A percentile compares a stretch with the other conserved stretches of the same genome.
Conservation (phyloP, 2,888 invertebrate genomes). For the Dusona sp. region DNA sequence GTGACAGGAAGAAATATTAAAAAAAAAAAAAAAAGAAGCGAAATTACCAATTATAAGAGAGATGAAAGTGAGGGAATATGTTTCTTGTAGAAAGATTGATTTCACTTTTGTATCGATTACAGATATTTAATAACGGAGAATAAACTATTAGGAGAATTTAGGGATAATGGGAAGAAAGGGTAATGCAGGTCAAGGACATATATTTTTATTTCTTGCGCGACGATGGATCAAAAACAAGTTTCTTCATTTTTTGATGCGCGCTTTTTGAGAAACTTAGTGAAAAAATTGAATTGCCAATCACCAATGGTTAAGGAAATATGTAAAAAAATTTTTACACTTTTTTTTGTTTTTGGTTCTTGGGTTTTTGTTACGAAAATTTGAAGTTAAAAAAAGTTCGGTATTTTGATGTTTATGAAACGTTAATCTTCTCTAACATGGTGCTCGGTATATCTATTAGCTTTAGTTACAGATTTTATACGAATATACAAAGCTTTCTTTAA, state of each 20-base stretch:
- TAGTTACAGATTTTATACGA: too few species aligned
- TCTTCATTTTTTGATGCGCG: background rate
- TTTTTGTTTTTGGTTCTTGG: too few species aligned
- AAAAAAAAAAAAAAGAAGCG: background rate
- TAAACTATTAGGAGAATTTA: conserved; percentile 1
- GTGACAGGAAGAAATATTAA: conserved; percentile 40
- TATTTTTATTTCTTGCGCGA: background rate
- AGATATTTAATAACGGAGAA: conserved; percentile 43
- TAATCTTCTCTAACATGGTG: too few species aligned
- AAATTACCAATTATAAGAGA: conserved; percentile 28
- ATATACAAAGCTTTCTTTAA: too few species aligned
- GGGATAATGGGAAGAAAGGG: background rate
- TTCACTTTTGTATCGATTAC: conserved; percentile 60
- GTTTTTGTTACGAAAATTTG: too few species aligned
- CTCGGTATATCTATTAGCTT: too few species aligned
- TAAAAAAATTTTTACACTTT: too few species aligned
- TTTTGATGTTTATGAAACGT: too few species aligned
- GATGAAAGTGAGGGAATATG: conserved; percentile 42
- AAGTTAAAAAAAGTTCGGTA: too few species aligned
- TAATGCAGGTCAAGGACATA: background rate
- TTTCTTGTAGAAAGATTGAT: conserved; percentile 56
- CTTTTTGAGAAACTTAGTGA: background rate
- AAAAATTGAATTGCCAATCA: background rate
- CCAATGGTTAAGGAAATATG: background rate
- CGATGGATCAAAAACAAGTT: background rate